Base-by-base conservation (phyloP, 2,888 invertebrate genomes). In the Brachylomia viminalis region DNA sequence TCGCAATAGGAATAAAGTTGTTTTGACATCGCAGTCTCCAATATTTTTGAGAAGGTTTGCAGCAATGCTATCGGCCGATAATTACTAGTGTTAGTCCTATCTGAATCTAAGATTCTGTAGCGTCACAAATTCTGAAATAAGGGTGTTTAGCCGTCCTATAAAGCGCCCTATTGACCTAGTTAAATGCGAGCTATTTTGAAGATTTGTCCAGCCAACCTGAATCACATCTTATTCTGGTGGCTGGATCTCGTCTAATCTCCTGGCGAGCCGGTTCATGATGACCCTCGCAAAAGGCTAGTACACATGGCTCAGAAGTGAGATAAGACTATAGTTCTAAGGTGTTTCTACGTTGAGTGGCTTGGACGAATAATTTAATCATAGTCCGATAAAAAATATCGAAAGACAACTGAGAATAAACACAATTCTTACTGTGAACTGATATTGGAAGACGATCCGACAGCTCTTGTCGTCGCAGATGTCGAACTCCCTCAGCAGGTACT, bases 401-500 rank as follows among this genome's bases (percentile, higher is more conserved):
- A 23, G 47, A 47, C 17, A 8, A 49, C 20, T 3, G 8, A 27
- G 20, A 38, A 13, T 47, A n/a, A 56, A 56, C 0, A 68, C 27
- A 42, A 27, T 30, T 38, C 67, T 87, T 88, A 96, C 96, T 89
- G 97, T 92, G 92, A 93, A 95, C 82, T 96, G 96, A 83, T 94
- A 96, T 72, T 96, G 96, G 80, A 93, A 96, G 20, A 96, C 83
- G 0, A 90, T 93, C 62, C 92, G 91, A 62, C 90, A 85, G 58
- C 73, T 89, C 33, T 88, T 91, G 13, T 92, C 92, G 54, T 92
- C 91, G 11, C 88, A 89, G 15, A 96, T 90, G 30, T 94, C 92
- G 91, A 99, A 98, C 94, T 99, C 99, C 77, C 99, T 97, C 70
- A 99, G 94, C 7, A 98, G 98, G 92, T 99, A 99, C 94, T 99